Evolutionary conservation across 2,888 invertebrate species (phyloP), one percentile per base, ranked within the genome.

Genomic region (Macaria notata): DNA sequence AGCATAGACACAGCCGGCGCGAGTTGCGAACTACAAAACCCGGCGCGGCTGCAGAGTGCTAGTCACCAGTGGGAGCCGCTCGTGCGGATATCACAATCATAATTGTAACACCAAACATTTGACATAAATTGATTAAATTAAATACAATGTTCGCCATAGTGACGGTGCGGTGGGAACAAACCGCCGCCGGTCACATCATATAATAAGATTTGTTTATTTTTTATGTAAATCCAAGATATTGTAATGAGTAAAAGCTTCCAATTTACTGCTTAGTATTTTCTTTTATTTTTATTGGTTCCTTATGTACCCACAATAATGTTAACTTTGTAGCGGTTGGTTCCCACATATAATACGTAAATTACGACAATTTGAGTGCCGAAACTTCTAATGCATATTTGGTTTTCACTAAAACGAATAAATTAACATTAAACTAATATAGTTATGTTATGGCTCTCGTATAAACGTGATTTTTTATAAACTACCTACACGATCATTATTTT

Each of bases 391-490:
- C 57, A 57, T 61, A 63, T 66, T 64, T 62, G 64, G 60, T 64
- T 63, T 51, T 39, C 46, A 55, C 29, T 48, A 29, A 58, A 52
- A 63, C 56, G 61, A 62, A 63, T 63, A 67, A 67, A 65, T 65
- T 61, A 67, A 63, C 49, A 57, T 4, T 59, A 62, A 66, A 52
- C 58, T 54, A 56, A 62, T 46, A 41, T 62, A 55, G 60, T 61
- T 60, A 62, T 59, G 59, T 74, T 76, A 79, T 79, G 78, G 78
- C 78, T 68, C 69, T 71, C 63, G 65, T 73, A 68, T 69, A 69
- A 71, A 75, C 70, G 73, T 59, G 54, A 75, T 71, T 0, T 69
- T 66, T 71, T 61, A 69, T 69, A 70, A 50, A 31, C 54, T 59
- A 59, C 54, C 38, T 59, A 48, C 19, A 19, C 19, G 19, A 19